Evolutionary conservation across 37 sponge, comb jelly and placozoan species (phyloP).

Genomic region (Amphimedon queenslandica): DNA sequence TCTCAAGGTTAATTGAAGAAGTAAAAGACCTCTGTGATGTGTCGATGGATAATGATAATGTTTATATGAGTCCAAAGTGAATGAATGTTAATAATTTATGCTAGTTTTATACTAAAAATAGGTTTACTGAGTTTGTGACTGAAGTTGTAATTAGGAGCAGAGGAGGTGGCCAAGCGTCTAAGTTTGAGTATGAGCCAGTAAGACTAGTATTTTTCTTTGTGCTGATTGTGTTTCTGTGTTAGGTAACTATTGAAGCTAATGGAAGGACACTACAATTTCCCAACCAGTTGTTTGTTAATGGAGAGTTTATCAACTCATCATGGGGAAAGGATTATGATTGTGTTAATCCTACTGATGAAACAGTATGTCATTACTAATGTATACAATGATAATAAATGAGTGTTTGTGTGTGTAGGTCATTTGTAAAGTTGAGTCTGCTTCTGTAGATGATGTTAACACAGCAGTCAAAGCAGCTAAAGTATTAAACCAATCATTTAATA

Average conservation of each 20-base stretch:
- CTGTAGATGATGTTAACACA: conserved; percentile 69
- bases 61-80: conserved; percentile 80
- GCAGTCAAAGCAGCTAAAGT: conserved; percentile 88
- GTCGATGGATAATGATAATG: conserved; percentile 71
- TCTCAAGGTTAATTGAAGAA: conserved; percentile 76
- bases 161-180: conserved; percentile 45
- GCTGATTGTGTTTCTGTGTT: background rate
- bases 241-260: conserved; percentile 63
- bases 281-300: conserved; percentile 86
- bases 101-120: too few relatives aligned
- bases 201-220: conserved; percentile 11
- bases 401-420: conserved; percentile 35
- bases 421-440: conserved; percentile 54
- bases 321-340: conserved; percentile 60
- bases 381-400: background rate
- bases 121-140: conserved; percentile 61
- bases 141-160: conserved; percentile 68
- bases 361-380: conserved; percentile 4
- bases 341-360: conserved; percentile 82
- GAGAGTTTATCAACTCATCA: conserved; percentile 72
- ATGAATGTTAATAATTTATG: too few relatives aligned
- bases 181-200: conserved; percentile 70
- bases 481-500: background rate
- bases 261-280: conserved; percentile 74
- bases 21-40: conserved; percentile 65